Evolutionary conservation across 2,888 invertebrate genomes (phyloP).

Genomic region (Thecocarcelia acutangulata): DNA sequence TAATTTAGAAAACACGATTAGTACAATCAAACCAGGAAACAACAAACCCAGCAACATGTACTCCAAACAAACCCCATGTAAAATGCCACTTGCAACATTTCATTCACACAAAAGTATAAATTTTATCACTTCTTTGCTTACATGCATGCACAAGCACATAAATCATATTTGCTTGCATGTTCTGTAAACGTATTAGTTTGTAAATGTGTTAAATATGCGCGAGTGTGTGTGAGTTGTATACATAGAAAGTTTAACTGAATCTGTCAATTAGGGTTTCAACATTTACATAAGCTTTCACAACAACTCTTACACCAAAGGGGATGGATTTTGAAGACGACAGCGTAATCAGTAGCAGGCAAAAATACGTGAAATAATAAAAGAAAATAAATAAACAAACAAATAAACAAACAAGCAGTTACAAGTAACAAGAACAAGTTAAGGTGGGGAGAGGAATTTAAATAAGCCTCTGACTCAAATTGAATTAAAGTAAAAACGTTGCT

Average conservation of each 20-base stretch:
- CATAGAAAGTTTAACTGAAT: slow-evolving; percentile 64
- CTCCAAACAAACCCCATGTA: background rate
- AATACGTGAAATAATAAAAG: slow-evolving; percentile 1
- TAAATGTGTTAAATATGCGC: background rate
- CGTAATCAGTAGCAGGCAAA: slow-evolving; percentile 6
- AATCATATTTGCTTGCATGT: slow-evolving; percentile 62
- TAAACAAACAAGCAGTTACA: slow-evolving; percentile 12
- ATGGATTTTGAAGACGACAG: slow-evolving; percentile 34
- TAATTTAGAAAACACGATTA: slow-evolving; percentile 36
- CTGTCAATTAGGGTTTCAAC: slow-evolving; percentile 66
- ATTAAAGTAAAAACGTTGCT: background rate
- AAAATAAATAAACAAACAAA: no score
- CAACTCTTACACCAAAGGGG: slow-evolving; percentile 41
- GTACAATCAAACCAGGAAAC: slow-evolving; percentile 7
- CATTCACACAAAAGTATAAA: background rate
- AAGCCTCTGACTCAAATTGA: slow-evolving; percentile 2
- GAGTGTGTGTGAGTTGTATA: slow-evolving; percentile 26
- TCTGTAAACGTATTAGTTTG: slow-evolving; percentile 9
- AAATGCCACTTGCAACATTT: slow-evolving; percentile 16
- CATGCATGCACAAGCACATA: slow-evolving; percentile 30
- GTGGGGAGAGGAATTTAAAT: slow-evolving; percentile 11
- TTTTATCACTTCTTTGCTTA: slow-evolving; percentile 35
- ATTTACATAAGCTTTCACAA: slow-evolving; percentile 63
- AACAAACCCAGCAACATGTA: slow-evolving; percentile 19
- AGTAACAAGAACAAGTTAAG: slow-evolving; percentile 27